These are phyloP conservation scores for Indicator indicator DNA, from an alignment of 2,113 vertebrate species.

Conservation along the genomic window DNA sequence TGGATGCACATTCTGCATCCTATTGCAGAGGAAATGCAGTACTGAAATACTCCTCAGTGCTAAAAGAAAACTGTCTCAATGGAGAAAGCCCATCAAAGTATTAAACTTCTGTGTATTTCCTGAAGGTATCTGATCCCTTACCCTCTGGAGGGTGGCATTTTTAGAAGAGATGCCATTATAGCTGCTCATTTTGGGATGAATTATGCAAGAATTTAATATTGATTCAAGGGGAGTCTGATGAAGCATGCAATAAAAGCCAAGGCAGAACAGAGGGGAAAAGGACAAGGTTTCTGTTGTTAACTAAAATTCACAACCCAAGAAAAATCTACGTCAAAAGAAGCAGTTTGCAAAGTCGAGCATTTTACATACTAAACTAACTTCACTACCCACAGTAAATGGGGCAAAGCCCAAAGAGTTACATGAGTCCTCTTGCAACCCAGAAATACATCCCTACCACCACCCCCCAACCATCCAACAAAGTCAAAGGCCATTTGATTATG, in stretches of 20 bases:
- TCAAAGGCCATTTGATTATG: background rate
- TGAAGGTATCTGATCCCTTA: constrained; percentile 13
- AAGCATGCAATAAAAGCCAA: background rate
- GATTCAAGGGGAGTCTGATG: constrained; percentile 18
- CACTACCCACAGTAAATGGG: background rate
- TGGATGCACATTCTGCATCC: constrained; percentile 25
- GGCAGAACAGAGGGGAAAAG: background rate
- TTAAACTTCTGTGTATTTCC: constrained; percentile 32
- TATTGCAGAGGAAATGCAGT: constrained; percentile 45
- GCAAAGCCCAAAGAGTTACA: background rate
- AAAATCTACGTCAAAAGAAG: background rate
- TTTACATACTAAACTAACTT: background rate
- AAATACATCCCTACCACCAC: background rate
- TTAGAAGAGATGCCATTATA: constrained; percentile 46
- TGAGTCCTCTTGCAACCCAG: accelerated
- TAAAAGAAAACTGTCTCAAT: background rate
- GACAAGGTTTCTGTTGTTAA: background rate
- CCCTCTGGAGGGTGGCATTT: background rate
- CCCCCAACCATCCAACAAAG: accelerated
- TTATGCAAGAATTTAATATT: constrained; percentile 62
- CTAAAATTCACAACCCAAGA: background rate
- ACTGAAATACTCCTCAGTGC: background rate
- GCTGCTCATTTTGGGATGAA: constrained; percentile 29
- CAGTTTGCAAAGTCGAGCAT: background rate
- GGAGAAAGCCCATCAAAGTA: background rate